Evolutionary conservation across 2,888 invertebrate genomes (phyloP), one percentile per base, ranked within the genome.

Genomic region (Molorchus minor): DNA sequence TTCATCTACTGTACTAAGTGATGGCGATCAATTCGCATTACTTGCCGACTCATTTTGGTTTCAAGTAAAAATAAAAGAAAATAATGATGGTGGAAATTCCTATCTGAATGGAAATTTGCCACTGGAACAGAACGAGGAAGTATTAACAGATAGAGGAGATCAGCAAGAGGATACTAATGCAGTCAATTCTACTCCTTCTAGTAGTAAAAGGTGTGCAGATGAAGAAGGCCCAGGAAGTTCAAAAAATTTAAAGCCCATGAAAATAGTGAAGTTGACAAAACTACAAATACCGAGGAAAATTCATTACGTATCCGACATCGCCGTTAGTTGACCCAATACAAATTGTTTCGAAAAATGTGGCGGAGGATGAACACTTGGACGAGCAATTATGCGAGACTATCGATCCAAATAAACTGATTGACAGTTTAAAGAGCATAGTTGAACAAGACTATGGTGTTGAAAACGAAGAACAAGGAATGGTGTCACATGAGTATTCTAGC

Each of bases 11-110:
- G 58, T 68, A n/a, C 71, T 86, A 13, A 68, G 55, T 1, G 78
- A 81, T 67, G 84, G 84, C 10, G 86, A 86, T 68, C 80, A 77
- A 65, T 84, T 87, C 74, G 84, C 85, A 10, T 77, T 87, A 3
- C 68, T 85, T 20, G 83, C 84, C 0, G 80, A 83, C 40, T 63
- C 74, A 7, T 82, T 77, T 66, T 85, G 85, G 84, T 86, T 80
- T 72, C 81, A 81, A 72, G 66, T 84, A 0, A 65, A 80, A 67
- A 62, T 79, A 51, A 75, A 72, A 30, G 21, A 59, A 7, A 62
- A 64, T 40, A 58, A 58, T 33, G 36, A 45, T 15, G 45, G 53
- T 30, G n/a, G 25, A 25, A 17, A 41, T 29, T 19, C 13, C 10
- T 25, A 25, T n/a, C 16, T n/a, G 20, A 21, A 25, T 25, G 25